Evolutionary conservation across 2,113 vertebrate species (phyloP), one percentile per base, ranked within the genome.

Genomic region (Heterocephalus glaber): DNA sequence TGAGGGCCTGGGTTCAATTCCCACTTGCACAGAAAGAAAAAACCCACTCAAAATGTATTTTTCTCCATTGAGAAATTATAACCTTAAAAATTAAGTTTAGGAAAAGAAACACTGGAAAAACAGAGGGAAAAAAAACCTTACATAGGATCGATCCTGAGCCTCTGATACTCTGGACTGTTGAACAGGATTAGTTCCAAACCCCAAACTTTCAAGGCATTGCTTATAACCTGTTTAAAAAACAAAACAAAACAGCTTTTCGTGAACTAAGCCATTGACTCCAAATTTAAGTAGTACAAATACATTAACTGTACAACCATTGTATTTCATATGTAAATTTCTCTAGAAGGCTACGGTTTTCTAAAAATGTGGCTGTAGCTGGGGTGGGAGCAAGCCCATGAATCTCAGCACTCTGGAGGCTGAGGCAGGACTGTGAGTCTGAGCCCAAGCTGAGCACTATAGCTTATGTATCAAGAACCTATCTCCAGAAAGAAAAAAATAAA

Each of bases 161-260:
- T 99, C 98, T 99, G 99, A 98, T 99, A 99, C 96, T 99, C 99
- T 96, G 99, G 99, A 96, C 99, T 99, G 99, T 99, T 99, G 98
- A 99, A 99, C 89, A 99, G 99, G 98, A 99, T 99, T 97, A 99
- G 98, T 97, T 99, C 99, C 99, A 99, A 98, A 95, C 99, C 99
- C 99, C 99, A 99, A 49, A 99, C 99, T 98, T 99, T 98, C 97
- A 99, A 98, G 96, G 99, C 99, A 98, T 99, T 99, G 98, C 99
- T 99, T 98, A 99, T 99, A 97, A 99, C 99, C 99, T 99, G 98
- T 86, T 74, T 54, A 35, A 79, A 79, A 77, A 33, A 33, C 94
- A 98, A 96, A 90, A 87, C 74, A 90, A 92, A 95, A 95, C n/a
- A 95, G 98, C 70, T 97, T 98, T 96, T 96, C 68, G 92, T 98